Conservation (phyloP, 1,140 invertebrate genomes). For the Ips typographus region DNA sequence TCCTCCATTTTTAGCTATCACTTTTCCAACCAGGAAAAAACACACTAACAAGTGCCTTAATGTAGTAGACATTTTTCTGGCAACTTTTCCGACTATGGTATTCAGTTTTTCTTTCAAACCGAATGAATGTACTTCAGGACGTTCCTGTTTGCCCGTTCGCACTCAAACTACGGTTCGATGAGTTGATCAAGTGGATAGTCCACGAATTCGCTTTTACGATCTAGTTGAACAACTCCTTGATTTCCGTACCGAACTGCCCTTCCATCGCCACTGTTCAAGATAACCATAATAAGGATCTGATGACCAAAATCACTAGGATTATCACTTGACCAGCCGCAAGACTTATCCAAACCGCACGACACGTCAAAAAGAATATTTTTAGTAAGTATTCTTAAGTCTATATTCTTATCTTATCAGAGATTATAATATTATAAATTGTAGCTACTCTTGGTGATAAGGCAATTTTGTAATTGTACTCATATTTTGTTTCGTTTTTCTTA, state of each 20-base stretch:
- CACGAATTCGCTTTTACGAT: not conserved
- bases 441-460: conserved; percentile 24
- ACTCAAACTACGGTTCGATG: not conserved
- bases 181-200: conserved; percentile 10
- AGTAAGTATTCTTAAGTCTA: conserved; percentile 26
- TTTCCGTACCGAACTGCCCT: conserved; percentile 11
- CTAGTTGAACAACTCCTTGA: conserved; percentile 8
- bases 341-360: conserved; percentile 12
- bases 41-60: not conserved
- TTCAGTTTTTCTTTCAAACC: conserved; percentile 15
- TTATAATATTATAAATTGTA: conserved; percentile 21
- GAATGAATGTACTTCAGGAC: not conserved
- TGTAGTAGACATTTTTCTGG: conserved; percentile 12
- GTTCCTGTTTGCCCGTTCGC: not conserved
- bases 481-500: not conserved
- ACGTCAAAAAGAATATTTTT: conserved; percentile 22
- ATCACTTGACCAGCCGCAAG: not conserved
- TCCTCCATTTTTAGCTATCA: conserved; percentile 1
- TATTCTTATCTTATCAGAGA: conserved; percentile 22
- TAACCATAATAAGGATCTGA: conserved; percentile 22
- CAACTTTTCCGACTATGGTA: not conserved
- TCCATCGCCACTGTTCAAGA: conserved; percentile 13
- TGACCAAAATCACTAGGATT: conserved; percentile 2
- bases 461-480: conserved; percentile 3
- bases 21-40: conserved; percentile 6